Percentiles rank a stretch among this genome's conserved stretches.
Evolutionary conservation across 2,888 invertebrate genomes (phyloP).

Genomic region (Erebia aethiops): DNA sequence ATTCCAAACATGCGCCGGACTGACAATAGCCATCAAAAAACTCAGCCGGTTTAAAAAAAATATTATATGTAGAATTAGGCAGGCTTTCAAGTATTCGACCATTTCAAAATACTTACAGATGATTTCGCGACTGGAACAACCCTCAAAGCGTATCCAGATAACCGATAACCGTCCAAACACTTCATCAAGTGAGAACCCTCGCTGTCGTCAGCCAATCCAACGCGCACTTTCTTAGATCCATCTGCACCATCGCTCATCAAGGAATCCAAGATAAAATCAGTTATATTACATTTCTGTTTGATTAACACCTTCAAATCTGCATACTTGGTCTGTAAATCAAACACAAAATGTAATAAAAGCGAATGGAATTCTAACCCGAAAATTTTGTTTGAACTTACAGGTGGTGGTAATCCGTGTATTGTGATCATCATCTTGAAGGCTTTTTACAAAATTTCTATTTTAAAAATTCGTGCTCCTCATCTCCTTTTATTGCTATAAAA

Average conservation of each 20-base stretch:
- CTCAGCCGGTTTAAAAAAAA: too few species aligned
- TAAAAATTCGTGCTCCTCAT: background rate
- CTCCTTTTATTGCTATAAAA: background rate
- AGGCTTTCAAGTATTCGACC: background rate
- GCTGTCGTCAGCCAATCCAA: slow-evolving; percentile 62
- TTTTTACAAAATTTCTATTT: background rate
- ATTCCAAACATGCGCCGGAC: too few species aligned
- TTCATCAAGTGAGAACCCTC: slow-evolving; percentile 65
- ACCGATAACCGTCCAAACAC: slow-evolving; percentile 62
- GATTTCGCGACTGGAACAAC: slow-evolving; percentile 61
- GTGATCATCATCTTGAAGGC: slow-evolving; percentile 68
- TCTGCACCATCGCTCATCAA: slow-evolving; percentile 52
- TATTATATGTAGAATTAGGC: too few species aligned
- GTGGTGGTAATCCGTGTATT: slow-evolving; percentile 65
- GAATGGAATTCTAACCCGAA: background rate
- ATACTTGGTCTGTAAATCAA: slow-evolving; percentile 60
- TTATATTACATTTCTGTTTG: slow-evolving; percentile 63
- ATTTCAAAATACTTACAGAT: slow-evolving; percentile 26
- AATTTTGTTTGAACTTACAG: slow-evolving; percentile 51
- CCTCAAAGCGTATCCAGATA: slow-evolving; percentile 56
- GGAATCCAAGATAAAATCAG: slow-evolving; percentile 68
- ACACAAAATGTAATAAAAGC: background rate
- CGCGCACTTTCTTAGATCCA: slow-evolving; percentile 63
- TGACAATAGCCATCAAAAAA: too few species aligned
- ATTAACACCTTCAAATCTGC: slow-evolving; percentile 65